Conservation (phyloP, 2,797 vertebrate species). For the Premnoplex brunnescens region DNA sequence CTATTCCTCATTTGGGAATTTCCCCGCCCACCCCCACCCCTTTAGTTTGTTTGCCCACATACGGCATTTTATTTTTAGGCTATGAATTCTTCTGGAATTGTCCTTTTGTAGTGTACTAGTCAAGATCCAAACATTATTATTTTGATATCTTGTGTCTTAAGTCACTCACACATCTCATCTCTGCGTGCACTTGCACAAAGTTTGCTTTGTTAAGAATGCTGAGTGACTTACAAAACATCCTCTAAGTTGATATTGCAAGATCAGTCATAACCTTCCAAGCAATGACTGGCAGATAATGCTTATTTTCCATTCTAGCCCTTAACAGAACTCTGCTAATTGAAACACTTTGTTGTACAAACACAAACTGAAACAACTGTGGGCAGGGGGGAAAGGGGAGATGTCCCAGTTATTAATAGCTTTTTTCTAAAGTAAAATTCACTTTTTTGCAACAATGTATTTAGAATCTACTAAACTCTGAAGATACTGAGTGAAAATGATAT, state of each 20-base stretch:
- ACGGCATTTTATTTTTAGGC: background rate
- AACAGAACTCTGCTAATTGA: background rate
- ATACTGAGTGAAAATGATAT: background rate
- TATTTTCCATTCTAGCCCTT: background rate
- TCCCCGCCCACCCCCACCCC: no score
- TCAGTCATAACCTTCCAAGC: background rate
- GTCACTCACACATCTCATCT: background rate
- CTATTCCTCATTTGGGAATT: background rate
- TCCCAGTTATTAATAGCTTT: background rate
- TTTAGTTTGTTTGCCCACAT: background rate
- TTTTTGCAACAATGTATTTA: background rate
- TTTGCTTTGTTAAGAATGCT: background rate
- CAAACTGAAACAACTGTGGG: background rate
- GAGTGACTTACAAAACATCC: background rate
- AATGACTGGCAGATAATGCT: background rate
- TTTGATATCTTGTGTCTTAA: background rate
- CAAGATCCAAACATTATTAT: background rate
- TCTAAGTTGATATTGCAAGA: background rate
- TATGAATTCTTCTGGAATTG: background rate
- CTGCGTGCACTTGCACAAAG: background rate
- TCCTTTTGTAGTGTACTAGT: background rate
- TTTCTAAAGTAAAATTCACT: background rate
- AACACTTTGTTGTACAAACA: background rate
- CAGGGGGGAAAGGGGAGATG: background rate
- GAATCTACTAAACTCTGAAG: background rate